A percentile compares a stretch with the other conserved stretches of the same genome.
phyloP scores from a whole-genome alignment of 1,140 invertebrate species.

The Papilio helenus region DNA sequence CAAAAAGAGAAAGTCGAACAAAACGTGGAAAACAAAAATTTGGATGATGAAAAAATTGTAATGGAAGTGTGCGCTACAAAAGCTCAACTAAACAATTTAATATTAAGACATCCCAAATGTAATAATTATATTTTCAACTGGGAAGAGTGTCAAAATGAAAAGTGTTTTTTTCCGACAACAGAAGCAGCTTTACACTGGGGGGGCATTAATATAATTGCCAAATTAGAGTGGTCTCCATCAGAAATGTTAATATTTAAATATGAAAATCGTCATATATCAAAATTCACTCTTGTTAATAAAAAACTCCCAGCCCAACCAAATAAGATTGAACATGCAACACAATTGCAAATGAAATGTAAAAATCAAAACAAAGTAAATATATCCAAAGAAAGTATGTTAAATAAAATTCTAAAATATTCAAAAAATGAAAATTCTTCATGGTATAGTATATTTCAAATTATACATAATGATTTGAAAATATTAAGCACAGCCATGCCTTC shows the following conservation, averaged over 20 bases:
- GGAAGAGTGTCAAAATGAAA: constrained; percentile 45
- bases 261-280: constrained; percentile 51
- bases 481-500: constrained; percentile 49
- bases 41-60: constrained; percentile 42
- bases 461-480: constrained; percentile 45
- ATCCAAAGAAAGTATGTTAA: constrained; percentile 12
- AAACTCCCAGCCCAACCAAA: constrained; percentile 36
- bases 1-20: constrained; percentile 8
- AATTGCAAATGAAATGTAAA: constrained; percentile 44
- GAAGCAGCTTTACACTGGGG: constrained; percentile 61
- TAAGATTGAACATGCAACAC: constrained; percentile 40
- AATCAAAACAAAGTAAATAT: constrained; percentile 29
- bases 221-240: constrained; percentile 31
- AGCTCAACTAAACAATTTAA: constrained; percentile 58
- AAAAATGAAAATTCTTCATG: neutral
- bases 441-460: neutral
- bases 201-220: constrained; percentile 47
- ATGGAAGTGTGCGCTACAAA: constrained; percentile 61
- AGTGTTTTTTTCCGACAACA: constrained; percentile 41
- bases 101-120: constrained; percentile 52
- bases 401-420: constrained; percentile 9
- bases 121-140: constrained; percentile 60
- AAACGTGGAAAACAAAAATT: constrained; percentile 11
- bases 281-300: constrained; percentile 59
- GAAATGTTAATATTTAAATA: constrained; percentile 43